Evolutionary conservation across 2,113 vertebrate species (phyloP).

Genomic region (Hystrix cristata): DNA sequence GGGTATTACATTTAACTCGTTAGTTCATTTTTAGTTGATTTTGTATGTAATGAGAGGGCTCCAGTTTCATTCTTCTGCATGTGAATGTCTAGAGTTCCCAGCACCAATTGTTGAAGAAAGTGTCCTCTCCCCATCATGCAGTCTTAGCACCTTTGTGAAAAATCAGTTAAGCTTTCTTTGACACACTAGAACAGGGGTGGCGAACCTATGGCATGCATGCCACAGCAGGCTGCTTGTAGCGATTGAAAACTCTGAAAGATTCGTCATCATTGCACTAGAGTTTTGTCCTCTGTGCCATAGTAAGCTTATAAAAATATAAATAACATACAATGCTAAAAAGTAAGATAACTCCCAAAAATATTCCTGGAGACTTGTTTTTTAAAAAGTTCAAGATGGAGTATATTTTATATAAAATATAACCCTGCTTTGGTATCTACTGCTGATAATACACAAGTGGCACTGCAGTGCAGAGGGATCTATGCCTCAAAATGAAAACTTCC

Average conservation of each 20-base stretch:
- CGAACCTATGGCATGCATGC: too few species aligned
- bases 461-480: background rate
- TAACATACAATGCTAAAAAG: background rate
- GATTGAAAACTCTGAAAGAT: background rate
- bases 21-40: background rate
- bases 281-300: background rate
- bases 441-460: too few species aligned
- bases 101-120: background rate
- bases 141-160: background rate
- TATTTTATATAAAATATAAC: background rate
- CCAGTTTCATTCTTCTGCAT: background rate
- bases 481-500: constrained; percentile 35
- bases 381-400: constrained; percentile 51
- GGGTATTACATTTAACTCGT: background rate
- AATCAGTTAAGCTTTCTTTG: background rate
- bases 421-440: background rate
- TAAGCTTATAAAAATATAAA: constrained; percentile 46
- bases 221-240: background rate
- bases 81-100: background rate
- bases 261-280: background rate
- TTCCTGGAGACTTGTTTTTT: constrained; percentile 19
- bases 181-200: background rate
- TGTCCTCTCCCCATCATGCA: background rate
- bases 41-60: background rate
- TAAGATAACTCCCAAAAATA: background rate